Conservation (phyloP, 2,888 invertebrate species). For the Ptychoptera contaminata region DNA sequence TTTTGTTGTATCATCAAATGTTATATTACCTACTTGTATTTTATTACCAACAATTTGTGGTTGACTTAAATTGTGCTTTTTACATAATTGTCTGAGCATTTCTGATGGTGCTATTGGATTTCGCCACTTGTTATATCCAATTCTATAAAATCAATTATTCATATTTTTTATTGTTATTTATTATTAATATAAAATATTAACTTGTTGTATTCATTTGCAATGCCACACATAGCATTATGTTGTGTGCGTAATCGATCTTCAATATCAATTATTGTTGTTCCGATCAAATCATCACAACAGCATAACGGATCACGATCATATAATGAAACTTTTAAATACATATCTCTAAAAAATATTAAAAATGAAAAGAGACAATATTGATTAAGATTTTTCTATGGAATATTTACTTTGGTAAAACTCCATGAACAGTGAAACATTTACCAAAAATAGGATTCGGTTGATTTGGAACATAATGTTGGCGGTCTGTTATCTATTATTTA, state of each 20-base stretch:
- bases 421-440: constrained; percentile 35
- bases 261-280: constrained; percentile 68
- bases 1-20: constrained; percentile 21
- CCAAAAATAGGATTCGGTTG: constrained; percentile 75
- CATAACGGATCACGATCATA: constrained; percentile 53
- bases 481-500: constrained; percentile 37
- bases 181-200: constrained; percentile 27
- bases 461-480: constrained; percentile 51
- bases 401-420: constrained; percentile 20
- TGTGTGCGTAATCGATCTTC: constrained; percentile 72
- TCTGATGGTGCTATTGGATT: constrained; percentile 54
- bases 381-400: not conserved
- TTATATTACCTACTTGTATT: constrained; percentile 36
- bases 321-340: constrained; percentile 52
- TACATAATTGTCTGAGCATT: constrained; percentile 56
- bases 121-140: constrained; percentile 64
- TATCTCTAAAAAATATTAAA: constrained; percentile 62
- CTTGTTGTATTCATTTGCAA: constrained; percentile 52
- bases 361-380: constrained; percentile 9
- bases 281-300: constrained; percentile 62
- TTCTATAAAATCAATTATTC: constrained; percentile 25
- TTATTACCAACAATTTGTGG: constrained; percentile 36
- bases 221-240: constrained; percentile 64
- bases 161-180: too few species aligned
- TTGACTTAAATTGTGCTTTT: constrained; percentile 41